Conservation (phyloP, 1,140 invertebrate genomes). For the Papilio xuthus region DNA sequence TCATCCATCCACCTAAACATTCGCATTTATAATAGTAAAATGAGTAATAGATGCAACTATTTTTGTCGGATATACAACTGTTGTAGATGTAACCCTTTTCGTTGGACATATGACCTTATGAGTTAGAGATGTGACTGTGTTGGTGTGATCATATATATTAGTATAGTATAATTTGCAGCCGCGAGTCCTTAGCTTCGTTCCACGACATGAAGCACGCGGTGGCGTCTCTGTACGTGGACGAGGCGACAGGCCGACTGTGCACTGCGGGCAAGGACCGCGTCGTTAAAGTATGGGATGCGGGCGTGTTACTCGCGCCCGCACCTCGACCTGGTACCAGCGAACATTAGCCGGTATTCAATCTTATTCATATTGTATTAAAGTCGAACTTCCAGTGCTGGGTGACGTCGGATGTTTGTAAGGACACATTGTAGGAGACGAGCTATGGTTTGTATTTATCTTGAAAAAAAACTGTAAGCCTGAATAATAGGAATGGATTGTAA, state of each 20-base stretch:
- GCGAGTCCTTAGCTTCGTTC: slow-evolving; percentile 95
- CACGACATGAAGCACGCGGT: slow-evolving; percentile 97
- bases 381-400: slow-evolving; percentile 41
- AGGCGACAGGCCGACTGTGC: slow-evolving; percentile 90
- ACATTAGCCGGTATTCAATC: slow-evolving; percentile 54
- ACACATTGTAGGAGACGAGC: too few relatives aligned
- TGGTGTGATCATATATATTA: too few relatives aligned
- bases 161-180: slow-evolving; percentile 79
- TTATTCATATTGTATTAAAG: slow-evolving; percentile 36
- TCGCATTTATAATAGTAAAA: too few relatives aligned
- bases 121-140: too few relatives aligned
- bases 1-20: too few relatives aligned
- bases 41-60: too few relatives aligned
- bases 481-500: too few relatives aligned
- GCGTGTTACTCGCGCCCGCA: slow-evolving; percentile 81
- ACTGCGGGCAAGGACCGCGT: slow-evolving; percentile 97
- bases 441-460: too few relatives aligned
- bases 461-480: too few relatives aligned
- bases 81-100: too few relatives aligned
- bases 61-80: too few relatives aligned
- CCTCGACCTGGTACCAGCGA: slow-evolving; percentile 68
- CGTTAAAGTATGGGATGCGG: slow-evolving; percentile 92
- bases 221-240: slow-evolving; percentile 94
- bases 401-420: background rate
- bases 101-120: background rate